Percentiles rank a stretch among this genome's conserved stretches.
Evolutionary conservation across 1,140 invertebrate genomes (phyloP).

Genomic region (Leptopilina clavipes): DNA sequence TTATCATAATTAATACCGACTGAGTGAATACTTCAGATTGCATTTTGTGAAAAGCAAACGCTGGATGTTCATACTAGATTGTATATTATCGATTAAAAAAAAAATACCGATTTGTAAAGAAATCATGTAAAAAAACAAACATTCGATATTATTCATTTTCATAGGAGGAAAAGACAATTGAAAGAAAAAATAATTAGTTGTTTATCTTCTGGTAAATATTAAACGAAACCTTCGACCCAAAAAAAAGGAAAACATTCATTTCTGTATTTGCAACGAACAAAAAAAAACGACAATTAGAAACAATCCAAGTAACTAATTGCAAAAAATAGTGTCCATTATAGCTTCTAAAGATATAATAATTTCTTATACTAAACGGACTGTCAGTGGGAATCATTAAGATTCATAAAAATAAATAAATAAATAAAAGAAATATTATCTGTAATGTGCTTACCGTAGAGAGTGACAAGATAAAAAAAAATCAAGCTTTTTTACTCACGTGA

Average conservation of each 20-base stretch:
- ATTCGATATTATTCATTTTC: constrained; percentile 16
- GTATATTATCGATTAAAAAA: neutral
- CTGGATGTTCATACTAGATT: neutral
- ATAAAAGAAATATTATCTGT: constrained; percentile 52
- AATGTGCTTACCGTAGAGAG: constrained; percentile 64
- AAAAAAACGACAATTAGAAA: constrained; percentile 14
- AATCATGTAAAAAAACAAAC: neutral
- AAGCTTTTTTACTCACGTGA: constrained; percentile 65
- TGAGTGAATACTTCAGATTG: neutral
- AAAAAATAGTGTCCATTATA: constrained; percentile 22
- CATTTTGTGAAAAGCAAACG: neutral
- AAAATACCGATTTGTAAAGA: neutral
- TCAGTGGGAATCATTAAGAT: constrained; percentile 29
- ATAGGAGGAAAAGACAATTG: neutral
- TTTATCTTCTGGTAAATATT: neutral
- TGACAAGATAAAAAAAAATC: constrained; percentile 44
- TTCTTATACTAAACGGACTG: constrained; percentile 24
- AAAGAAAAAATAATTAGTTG: neutral
- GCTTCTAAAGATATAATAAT: constrained; percentile 30
- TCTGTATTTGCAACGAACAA: constrained; percentile 13
- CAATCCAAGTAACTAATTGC: constrained; percentile 15
- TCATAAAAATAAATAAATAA: neutral
- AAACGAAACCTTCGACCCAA: neutral
- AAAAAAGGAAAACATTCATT: neutral
- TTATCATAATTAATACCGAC: neutral